Conservation (phyloP, 2,797 vertebrate species). For the Anguilla obscura region DNA sequence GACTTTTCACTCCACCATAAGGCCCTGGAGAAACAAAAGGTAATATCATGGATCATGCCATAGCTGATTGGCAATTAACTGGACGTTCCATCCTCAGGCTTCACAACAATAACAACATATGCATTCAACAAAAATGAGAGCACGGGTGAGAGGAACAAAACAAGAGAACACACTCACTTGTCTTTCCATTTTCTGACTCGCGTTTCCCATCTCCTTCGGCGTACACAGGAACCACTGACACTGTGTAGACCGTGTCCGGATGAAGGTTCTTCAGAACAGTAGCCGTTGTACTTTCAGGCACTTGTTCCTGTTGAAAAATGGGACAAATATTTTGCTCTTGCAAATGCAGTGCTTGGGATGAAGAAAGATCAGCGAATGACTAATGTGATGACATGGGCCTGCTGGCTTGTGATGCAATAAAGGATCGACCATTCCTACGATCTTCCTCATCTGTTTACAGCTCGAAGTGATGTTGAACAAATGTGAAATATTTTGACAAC, state of each 20-base stretch:
- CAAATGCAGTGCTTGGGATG: background rate
- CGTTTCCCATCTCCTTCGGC: constrained; percentile 82
- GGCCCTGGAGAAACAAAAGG: constrained; percentile 72
- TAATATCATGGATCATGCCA: background rate
- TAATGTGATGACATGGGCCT: background rate
- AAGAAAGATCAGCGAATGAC: background rate
- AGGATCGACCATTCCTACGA: background rate
- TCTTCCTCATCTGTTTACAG: background rate
- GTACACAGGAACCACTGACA: constrained; percentile 88
- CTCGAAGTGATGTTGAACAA: too few species aligned
- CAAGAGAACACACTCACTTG: constrained; percentile 75
- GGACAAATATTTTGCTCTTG: background rate
- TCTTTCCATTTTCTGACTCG: constrained; percentile 84
- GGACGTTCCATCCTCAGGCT: too few species aligned
- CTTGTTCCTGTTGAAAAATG: constrained; percentile 73
- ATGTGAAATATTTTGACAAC: too few species aligned
- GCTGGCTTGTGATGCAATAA: background rate
- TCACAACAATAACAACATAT: background rate
- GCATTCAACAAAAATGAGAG: background rate
- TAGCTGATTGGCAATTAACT: background rate
- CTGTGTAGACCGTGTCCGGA: constrained; percentile 85
- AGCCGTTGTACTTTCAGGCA: constrained; percentile 83
- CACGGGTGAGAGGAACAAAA: too few species aligned
- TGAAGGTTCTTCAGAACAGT: constrained; percentile 81
- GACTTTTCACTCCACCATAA: constrained; percentile 86